These are phyloP conservation scores for Thecocarcelia acutangulata DNA, from an alignment of 2,888 invertebrate species.

Conservation along the genomic window DNA sequence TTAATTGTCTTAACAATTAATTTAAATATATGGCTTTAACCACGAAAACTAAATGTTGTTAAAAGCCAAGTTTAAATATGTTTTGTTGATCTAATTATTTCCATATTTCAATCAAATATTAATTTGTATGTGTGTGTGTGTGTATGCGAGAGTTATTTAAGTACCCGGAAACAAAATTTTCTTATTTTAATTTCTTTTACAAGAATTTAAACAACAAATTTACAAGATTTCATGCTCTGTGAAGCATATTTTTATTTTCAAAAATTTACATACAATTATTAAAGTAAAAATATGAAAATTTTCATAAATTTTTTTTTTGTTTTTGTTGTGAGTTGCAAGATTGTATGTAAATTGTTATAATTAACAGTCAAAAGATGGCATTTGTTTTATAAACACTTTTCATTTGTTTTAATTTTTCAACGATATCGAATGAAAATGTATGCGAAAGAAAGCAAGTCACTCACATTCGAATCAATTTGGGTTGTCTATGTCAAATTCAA, in stretches of 20 bases:
- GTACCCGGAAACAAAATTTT: background rate
- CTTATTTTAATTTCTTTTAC: background rate
- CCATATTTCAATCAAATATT: background rate
- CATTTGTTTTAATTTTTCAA: too few species aligned
- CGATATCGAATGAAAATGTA: too few species aligned
- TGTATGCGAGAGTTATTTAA: too few species aligned
- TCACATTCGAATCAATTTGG: too few species aligned
- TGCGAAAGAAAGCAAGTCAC: too few species aligned
- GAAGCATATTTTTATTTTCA: constrained; percentile 48
- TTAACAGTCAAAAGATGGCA: too few species aligned
- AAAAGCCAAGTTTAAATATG: background rate
- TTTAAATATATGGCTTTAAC: constrained; percentile 31
- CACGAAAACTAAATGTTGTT: constrained; percentile 2
- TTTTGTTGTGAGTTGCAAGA: too few species aligned
- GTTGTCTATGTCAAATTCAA: too few species aligned
- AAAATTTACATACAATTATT: constrained; percentile 17
- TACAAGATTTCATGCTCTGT: constrained; percentile 65
- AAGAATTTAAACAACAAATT: constrained; percentile 17
- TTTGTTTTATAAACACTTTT: too few species aligned
- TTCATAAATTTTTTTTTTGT: too few species aligned
- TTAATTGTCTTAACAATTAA: constrained; percentile 19
- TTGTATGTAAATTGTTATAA: too few species aligned
- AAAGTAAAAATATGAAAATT: background rate
- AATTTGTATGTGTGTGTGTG: background rate
- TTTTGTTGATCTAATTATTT: constrained; percentile 9